Percentiles rank a stretch among this genome's conserved stretches.
These are phyloP conservation scores for Molossus alvarezi DNA, from an alignment of 2,797 vertebrate genomes.

Conservation along the genomic window DNA sequence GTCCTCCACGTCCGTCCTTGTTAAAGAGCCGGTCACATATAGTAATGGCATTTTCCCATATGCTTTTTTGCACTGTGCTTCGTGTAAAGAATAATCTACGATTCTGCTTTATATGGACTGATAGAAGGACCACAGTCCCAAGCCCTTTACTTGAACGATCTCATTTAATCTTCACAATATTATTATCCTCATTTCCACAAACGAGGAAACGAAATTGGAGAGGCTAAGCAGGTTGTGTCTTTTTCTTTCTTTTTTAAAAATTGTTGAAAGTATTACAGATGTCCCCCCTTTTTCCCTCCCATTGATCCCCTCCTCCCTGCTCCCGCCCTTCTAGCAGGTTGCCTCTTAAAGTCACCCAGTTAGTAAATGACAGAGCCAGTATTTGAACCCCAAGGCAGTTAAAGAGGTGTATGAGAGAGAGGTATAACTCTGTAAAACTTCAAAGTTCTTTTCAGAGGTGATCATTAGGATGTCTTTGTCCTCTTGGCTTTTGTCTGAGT, in stretches of 20 bases:
- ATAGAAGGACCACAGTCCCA: neutral
- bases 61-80: conserved; percentile 56
- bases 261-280: no score
- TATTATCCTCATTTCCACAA: conserved; percentile 9
- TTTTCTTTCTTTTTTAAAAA: no score
- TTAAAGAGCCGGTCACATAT: conserved; percentile 36
- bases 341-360: neutral
- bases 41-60: conserved; percentile 29
- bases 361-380: conserved; percentile 4
- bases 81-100: neutral
- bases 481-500: conserved; percentile 40
- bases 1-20: conserved; percentile 54
- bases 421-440: neutral
- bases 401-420: neutral
- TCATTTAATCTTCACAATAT: conserved; percentile 41
- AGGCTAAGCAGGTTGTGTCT: neutral
- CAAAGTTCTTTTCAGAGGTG: neutral
- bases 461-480: neutral
- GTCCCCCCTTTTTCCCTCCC: no score
- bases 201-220: neutral
- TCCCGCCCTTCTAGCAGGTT: neutral
- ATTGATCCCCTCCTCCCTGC: no score
- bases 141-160: neutral
- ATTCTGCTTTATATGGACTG: conserved; percentile 30
- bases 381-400: conserved; percentile 17